These are phyloP conservation scores for Epizoanthus rinbou DNA, from an alignment of 92 coral and sea anemone genomes.

Conservation along the genomic window DNA sequence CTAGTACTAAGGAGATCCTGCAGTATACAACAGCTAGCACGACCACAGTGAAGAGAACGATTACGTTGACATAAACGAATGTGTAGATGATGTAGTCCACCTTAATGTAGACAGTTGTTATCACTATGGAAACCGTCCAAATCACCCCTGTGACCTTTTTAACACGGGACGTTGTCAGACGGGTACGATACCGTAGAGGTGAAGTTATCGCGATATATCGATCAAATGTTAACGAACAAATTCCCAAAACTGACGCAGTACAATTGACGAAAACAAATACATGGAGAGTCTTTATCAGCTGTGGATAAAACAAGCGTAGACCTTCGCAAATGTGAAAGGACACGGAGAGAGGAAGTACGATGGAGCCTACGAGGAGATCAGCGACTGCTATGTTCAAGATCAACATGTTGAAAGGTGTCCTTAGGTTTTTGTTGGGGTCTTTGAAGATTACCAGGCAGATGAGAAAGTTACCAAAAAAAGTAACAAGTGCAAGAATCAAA, in stretches of 20 bases:
- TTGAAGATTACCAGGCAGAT: conserved; percentile 72
- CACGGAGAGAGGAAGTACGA: conserved; percentile 72
- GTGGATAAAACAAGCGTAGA: conserved; percentile 25
- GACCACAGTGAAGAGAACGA: conserved; percentile 59
- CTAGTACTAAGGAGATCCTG: conserved; percentile 52
- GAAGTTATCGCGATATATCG: conserved; percentile 68
- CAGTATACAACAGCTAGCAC: conserved; percentile 60
- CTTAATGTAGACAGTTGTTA: conserved; percentile 64
- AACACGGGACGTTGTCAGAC: conserved; percentile 52
- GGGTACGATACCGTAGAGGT: conserved; percentile 68
- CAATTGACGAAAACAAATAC: conserved; percentile 75
- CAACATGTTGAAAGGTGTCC: conserved; percentile 80
- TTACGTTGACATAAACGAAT: conserved; percentile 72
- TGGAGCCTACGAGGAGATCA: conserved; percentile 67
- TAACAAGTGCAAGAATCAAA: conserved; percentile 53
- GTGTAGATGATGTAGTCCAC: conserved; percentile 74
- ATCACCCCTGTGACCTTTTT: conserved; percentile 56
- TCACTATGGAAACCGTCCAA: conserved; percentile 65
- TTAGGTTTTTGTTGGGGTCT: conserved; percentile 74
- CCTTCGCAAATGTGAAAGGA: conserved; percentile 77
- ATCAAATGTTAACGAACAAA: conserved; percentile 74
- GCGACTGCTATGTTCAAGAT: conserved; percentile 78
- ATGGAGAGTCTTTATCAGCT: conserved; percentile 64
- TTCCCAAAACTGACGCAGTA: conserved; percentile 78
- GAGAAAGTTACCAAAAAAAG: conserved; percentile 71